phyloP scores from a whole-genome alignment of 1,140 invertebrate genomes.

The Cydia strobilella region DNA sequence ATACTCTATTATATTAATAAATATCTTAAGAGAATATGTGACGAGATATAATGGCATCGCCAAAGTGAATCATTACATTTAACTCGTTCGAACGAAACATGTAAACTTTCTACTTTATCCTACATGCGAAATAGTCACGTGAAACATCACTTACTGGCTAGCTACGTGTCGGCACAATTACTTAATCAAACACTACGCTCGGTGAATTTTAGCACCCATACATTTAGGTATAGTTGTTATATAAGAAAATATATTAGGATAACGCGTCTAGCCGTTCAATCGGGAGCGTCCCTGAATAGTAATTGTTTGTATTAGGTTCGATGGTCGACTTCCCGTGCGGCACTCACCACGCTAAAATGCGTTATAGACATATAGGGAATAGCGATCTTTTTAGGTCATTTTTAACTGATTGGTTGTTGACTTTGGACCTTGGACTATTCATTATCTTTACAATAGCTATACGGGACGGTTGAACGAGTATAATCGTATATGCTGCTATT shows the following conservation, averaged over 20 bases:
- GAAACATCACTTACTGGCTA: not conserved
- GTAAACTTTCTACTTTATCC: not conserved
- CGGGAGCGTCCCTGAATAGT: not conserved
- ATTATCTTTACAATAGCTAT: conserved; percentile 6
- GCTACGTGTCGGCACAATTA: not conserved
- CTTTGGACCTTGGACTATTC: conserved; percentile 28
- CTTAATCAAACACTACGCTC: not conserved
- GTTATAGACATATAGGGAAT: not conserved
- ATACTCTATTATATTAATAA: no score
- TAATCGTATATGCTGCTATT: not conserved
- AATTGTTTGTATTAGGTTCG: conserved; percentile 5
- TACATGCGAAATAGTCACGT: not conserved
- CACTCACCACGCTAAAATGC: not conserved
- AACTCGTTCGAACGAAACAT: not conserved
- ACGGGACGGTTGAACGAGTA: not conserved
- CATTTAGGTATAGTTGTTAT: not conserved
- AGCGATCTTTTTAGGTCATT: not conserved
- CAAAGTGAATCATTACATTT: not conserved
- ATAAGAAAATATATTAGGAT: not conserved
- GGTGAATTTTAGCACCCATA: not conserved
- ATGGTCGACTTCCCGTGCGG: conserved; percentile 5
- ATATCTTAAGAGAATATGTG: no score
- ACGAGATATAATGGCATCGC: no score
- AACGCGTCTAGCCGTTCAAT: not conserved
- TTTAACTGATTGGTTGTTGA: conserved; percentile 24